These are phyloP conservation scores for Oxystoma pomonae DNA, from an alignment of 2,888 invertebrate species.

Conservation along the genomic window DNA sequence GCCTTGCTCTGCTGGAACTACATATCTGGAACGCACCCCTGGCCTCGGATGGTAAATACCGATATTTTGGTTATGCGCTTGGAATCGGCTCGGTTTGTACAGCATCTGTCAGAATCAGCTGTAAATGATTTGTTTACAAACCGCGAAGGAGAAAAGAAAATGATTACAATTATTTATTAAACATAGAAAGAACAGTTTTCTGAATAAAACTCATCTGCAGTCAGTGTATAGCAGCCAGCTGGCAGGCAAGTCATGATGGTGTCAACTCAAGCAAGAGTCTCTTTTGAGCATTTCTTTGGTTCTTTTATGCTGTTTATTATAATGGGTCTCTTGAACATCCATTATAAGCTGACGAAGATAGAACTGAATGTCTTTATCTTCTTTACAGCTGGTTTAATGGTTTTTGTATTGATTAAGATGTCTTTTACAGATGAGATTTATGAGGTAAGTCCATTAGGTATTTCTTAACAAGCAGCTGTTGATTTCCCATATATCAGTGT, in stretches of 20 bases:
- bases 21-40: too few relatives aligned
- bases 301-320: constrained; percentile 27
- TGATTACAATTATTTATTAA: neutral
- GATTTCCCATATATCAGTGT: neutral
- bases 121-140: neutral
- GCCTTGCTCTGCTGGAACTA: too few relatives aligned
- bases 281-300: constrained; percentile 15
- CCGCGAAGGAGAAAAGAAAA: neutral
- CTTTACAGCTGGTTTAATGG: constrained; percentile 15
- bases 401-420: constrained; percentile 18
- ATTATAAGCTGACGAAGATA: constrained; percentile 23
- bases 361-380: constrained; percentile 23
- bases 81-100: too few relatives aligned
- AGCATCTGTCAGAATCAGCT: neutral
- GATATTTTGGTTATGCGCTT: too few relatives aligned
- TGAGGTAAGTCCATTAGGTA: constrained; percentile 11
- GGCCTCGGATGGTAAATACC: too few relatives aligned
- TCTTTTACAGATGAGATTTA: constrained; percentile 14
- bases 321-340: constrained; percentile 27
- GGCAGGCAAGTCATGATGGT: neutral
- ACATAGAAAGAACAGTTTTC: neutral
- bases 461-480: neutral
- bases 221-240: neutral
- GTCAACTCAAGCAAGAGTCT: constrained; percentile 10
- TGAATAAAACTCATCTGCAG: neutral